phyloP scores from a whole-genome alignment of 37 sponge, comb jelly and placozoan genomes.

The Beroe forskalii region DNA sequence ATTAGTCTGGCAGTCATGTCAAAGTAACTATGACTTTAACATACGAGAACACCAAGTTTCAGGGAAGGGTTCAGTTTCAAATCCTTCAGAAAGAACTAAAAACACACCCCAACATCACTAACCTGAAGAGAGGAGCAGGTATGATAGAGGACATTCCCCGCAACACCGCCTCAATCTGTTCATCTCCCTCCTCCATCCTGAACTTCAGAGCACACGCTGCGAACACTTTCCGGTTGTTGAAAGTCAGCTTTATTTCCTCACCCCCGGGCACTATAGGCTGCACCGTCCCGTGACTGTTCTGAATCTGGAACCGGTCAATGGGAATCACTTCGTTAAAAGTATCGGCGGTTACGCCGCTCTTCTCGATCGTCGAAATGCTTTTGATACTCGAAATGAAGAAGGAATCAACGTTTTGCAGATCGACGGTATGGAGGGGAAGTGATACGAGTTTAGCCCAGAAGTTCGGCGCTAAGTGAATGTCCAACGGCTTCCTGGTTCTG shows the following conservation, averaged over 20 bases:
- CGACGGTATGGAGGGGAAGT: constrained; percentile 71
- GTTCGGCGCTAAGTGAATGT: constrained; percentile 80
- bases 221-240: constrained; percentile 19
- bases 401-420: constrained; percentile 5
- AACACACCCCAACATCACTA: no score
- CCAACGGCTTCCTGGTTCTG: constrained; percentile 84
- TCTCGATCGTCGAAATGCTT: constrained; percentile 73
- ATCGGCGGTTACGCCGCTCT: constrained; percentile 73
- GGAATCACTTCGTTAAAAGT: constrained; percentile 67
- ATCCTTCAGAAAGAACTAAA: no score
- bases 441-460: constrained; percentile 87
- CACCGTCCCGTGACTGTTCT: constrained; percentile 27
- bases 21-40: no score
- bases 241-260: constrained; percentile 20
- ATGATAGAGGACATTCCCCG: constrained; percentile 84
- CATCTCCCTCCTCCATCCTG: background rate
- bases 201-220: background rate
- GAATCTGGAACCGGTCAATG: constrained; percentile 8
- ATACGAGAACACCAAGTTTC: no score
- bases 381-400: constrained; percentile 27
- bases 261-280: constrained; percentile 11
- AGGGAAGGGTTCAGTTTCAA: no score
- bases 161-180: constrained; percentile 78
- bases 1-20: no score
- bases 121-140: constrained; percentile 89